Evolutionary conservation across 1,140 invertebrate genomes (phyloP), one percentile per base, ranked within the genome.

Genomic region (Drosophila setifemur): DNA sequence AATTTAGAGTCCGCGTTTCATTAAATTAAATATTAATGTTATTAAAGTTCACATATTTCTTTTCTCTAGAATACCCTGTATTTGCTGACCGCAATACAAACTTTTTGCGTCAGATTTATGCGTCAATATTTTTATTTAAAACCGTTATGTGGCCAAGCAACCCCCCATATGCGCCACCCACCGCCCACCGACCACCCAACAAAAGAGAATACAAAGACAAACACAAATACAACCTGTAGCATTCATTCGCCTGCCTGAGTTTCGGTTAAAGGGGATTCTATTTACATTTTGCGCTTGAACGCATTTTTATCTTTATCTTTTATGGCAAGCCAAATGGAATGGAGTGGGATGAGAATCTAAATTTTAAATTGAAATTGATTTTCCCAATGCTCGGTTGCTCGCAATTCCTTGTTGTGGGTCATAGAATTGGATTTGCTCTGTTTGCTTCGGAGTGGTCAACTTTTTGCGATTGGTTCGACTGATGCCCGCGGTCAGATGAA

Each of bases 351-450:
- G 42, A 44, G 37, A 70, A 83, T 83, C 79, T 83, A 85, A 78
- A 85, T 85, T 83, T 83, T 78, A 83, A 77, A 85, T 83, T 78
- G 78, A 83, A 83, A 85, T 85, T 83, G 79, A 85, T 83, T 83
- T 85, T 74, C 50, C 72, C 60, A 75, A 75, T 57, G 60, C 57
- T 33, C 37, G 35, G 43, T 52, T 75, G 67, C 33, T 63, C 50
- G 42, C 52, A 44, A 68, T 57, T 33, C 14, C 14, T 42, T 61
- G 14, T 49, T 67, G 69, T 57, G 63, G 73, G 54, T 14, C 33
- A n/a, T 71, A 50, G 33, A 29, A 63, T 63, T 76, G 77, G 73
- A 55, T 82, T 82, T 76, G 48, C 48, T 50, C 37, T 23, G 12
- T 31, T 49, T 29, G 28, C 21, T 25, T 19, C 33, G 39, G 42